Base-by-base conservation (phyloP, 1,140 invertebrate genomes). In the Ceratitis capitata region DNA sequence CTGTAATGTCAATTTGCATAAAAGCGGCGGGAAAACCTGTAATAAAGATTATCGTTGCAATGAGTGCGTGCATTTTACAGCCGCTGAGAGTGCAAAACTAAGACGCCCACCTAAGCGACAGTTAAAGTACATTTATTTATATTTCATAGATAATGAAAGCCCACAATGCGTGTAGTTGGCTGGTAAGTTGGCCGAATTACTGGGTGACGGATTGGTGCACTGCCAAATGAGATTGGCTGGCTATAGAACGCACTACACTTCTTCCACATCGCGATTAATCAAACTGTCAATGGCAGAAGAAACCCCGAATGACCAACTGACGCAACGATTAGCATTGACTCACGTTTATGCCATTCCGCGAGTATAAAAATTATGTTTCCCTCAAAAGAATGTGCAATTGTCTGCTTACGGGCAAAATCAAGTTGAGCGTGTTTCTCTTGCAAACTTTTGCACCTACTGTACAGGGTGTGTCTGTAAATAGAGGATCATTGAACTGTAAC, bases 241-340 rank as follows among this genome's bases (percentile, higher is more conserved):
- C 14, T 19, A 56, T 6, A 61, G 4, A 26, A 61, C 5, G 56
- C n/a, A n/a, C n/a, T n/a, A n/a, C n/a, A n/a, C 51, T n/a, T 23
- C n/a, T 78, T 7, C 19, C n/a, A 78, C n/a, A 47, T 78, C 39
- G 69, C 69, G 69, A 78, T 78, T 78, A 78, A 39, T 78, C 69
- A 78, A 35, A 39, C 69, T 78, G n/a, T 35, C 69, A 14, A 14
- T 78, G 23, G 1, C 39, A 45, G n/a, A 1, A 39, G 69, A 26
- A 42, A 78, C 23, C n/a, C n/a, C 69, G 45, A 78, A 42, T 45
- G 39, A n/a, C 39, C 69, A 78, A 45, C 45, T 78, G 69, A n/a
- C 69, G 10, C 42, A 26, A n/a, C 69, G 69, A 78, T 78, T 78
- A 78, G 69, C 69, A 4, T 23, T 16, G 39, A 23, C n/a, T 2